These are phyloP conservation scores for Poecilia gillii DNA, from an alignment of 2,797 vertebrate species.

Conservation along the genomic window DNA sequence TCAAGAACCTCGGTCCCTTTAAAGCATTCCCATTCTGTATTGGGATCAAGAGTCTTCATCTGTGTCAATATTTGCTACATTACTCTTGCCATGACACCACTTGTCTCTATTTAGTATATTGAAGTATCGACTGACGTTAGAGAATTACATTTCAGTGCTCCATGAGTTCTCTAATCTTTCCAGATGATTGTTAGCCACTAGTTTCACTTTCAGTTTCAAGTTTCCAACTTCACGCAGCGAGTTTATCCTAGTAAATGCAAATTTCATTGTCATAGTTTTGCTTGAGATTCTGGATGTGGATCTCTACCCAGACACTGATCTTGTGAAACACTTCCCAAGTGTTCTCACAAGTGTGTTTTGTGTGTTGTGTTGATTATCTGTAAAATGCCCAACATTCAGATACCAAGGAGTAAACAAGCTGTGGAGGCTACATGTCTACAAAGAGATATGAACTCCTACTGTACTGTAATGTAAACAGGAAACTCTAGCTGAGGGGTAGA, in stretches of 20 bases:
- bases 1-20: background rate
- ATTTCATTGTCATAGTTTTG: background rate
- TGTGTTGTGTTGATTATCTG: background rate
- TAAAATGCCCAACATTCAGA: conserved; percentile 1
- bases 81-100: background rate
- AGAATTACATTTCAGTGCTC: background rate
- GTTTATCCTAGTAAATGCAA: background rate
- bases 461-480: background rate
- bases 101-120: background rate
- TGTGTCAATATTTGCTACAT: background rate
- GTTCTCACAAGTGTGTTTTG: background rate
- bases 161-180: background rate
- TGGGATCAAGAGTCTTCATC: background rate
- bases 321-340: background rate
- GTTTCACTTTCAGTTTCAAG: background rate
- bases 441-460: conserved; percentile 4
- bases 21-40: background rate
- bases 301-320: background rate
- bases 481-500: background rate
- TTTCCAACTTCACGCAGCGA: background rate
- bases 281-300: background rate
- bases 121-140: background rate
- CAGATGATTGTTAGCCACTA: background rate
- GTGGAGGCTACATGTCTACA: background rate
- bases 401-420: conserved; percentile 16